Evolutionary conservation across 2,888 invertebrate species (phyloP), one percentile per base, ranked within the genome.

Genomic region (Portevinia maculata): DNA sequence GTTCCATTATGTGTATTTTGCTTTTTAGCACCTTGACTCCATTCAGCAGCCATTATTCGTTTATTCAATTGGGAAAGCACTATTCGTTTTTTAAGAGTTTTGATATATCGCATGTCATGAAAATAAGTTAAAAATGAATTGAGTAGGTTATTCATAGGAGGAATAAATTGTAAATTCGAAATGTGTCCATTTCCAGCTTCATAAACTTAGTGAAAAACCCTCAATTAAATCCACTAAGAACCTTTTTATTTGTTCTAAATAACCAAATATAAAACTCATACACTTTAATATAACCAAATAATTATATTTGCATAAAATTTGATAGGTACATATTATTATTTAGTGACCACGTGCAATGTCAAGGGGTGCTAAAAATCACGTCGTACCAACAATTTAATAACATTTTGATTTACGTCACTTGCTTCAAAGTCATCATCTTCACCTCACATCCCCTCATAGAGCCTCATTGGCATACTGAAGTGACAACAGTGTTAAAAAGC

Each of bases 401-500:
- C 11, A 50, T 71, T 62, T 71, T 71, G 71, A 71, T 62, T 71
- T 44, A n/a, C 8, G 32, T 7, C 15, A 28, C 39, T 39, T 60
- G 44, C 24, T 34, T 62, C 24, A 60, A 60, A 41, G 37, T 24
- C 53, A 32, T 9, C 34, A 44, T 13, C 13, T 15, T 39, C 39
- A 39, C 1, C 19, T 11, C 5, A 4, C 28, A 41, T 41, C 17
- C n/a, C 13, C 19, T 37, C 21, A 60, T 71, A 6, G 30, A 30
- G 9, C 37, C 41, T 11, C 32, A 39, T 8, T 48, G 17, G 13
- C 6, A 48, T n/a, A n/a, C n/a, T n/a, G n/a, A 71, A 17, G 24
- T 48, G 44, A 44, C 44, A 19, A 11, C 19, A 9, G 24, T 41
- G 15, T 52, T 21, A 53, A 44, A 46, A 53, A 44, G 53, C 53